Percentiles rank a stretch among this genome's conserved stretches.
phyloP scores from a whole-genome alignment of 2,888 invertebrate genomes.

The Agrotis exclamationis region DNA sequence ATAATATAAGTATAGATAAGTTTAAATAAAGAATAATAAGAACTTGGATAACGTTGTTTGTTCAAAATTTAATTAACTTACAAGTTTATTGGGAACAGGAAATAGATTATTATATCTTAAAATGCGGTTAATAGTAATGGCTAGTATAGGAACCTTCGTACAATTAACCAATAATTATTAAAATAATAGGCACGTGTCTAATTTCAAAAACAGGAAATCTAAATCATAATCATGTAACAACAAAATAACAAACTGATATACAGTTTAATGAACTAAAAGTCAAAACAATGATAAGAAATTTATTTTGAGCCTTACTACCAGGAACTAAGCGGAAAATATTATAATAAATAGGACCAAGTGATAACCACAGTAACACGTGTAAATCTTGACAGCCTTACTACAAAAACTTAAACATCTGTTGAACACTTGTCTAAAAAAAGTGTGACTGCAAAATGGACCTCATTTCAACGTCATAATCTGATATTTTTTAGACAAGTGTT shows the following conservation, averaged over 20 bases:
- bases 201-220: slow-evolving; percentile 1
- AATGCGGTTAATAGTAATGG: too few species aligned
- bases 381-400: too few species aligned
- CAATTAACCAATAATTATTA: too few species aligned
- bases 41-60: slow-evolving; percentile 1
- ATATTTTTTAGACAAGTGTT: too few species aligned
- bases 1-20: too few species aligned
- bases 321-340: background rate
- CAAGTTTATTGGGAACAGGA: background rate
- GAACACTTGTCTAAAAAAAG: too few species aligned
- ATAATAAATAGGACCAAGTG: background rate
- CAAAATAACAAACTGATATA: background rate
- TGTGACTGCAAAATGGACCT: too few species aligned
- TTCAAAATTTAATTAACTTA: background rate
- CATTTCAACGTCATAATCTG: too few species aligned
- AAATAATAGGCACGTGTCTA: background rate
- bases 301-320: background rate
- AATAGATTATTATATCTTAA: background rate
- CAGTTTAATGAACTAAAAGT: background rate
- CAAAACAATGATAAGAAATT: background rate
- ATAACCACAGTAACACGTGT: background rate
- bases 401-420: too few species aligned
- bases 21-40: background rate
- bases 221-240: background rate
- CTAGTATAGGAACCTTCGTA: too few species aligned